Evolutionary conservation across 2,888 invertebrate species (phyloP), one percentile per base, ranked within the genome.

Genomic region (Apotomis capreana): DNA sequence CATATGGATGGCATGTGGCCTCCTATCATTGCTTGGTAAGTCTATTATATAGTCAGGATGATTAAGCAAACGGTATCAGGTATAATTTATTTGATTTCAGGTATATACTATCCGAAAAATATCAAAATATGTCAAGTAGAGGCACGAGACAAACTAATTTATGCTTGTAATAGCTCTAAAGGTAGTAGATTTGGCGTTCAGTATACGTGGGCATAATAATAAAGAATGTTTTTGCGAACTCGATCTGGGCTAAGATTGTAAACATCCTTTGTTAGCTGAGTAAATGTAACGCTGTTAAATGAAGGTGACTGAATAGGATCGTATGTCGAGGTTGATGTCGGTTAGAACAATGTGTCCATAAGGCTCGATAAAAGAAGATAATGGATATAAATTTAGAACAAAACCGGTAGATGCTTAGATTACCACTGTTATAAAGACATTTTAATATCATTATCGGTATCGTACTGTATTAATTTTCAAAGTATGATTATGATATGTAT

Each of bases 1-100:
- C 88, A 96, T 98, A 86, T 99, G 99, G 99, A 96, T 97, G 94
- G 95, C 97, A 84, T 98, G 98, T 92, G 99, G 99, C 83, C 91
- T 98, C 87, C 95, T 99, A 87, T 97, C 98, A 79, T 94, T 98
- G 87, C 94, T 98, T 88, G 98, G 98, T 98, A 94, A 95, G 95
- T 65, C 10, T 12, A 9, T 40, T 6, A 6, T 6, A 40, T 26
- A 26, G 26, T 26, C 26, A 26, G 2, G 26, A 26, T 2, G 26
- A 26, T 26, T 26, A 26, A 26, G 26, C 26, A 26, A 26, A 26
- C 26, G 26, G 26, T 2, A 26, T 26, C 26, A 26, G 26, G 26
- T 26, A 26, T 26, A 26, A 26, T 26, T 26, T 26, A 26, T 26
- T 26, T 26, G 26, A 26, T 26, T 26, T 2, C 1, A 26, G 2